Base-by-base conservation (phyloP, 2,888 invertebrate species). In the Lycaena phlaeas region DNA sequence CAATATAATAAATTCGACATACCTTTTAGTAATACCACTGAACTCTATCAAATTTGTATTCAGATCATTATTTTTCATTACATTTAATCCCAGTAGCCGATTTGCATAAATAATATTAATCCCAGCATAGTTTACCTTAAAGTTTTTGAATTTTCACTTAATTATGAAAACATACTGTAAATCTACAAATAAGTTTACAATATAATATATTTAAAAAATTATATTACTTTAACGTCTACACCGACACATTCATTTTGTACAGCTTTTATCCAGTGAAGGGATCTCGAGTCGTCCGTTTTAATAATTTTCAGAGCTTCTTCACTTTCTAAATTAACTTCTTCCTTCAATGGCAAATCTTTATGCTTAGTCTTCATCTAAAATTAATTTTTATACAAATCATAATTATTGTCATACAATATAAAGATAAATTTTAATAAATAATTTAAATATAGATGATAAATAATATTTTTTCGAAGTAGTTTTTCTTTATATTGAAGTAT, bases 11-110 rank as follows among this genome's bases (percentile, higher is more conserved):
- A 3, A 22, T 11, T 10, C 10, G 12, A 34, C 4, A 6, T 28
- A 38, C 38, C 38, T 38, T 18, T 27, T 28, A 18, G 28, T 11
- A 1, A 18, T 38, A 18, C 38, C 38, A 9, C 38, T 38, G 14
- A 38, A 38, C 5, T 38, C 38, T 9, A 38, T 11, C 2, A n/a
- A 5, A 4, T n/a, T 15, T 9, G 27, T 12, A 14, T 18, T 17
- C 5, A 3, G 11, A 7, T 18, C 14, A 12, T 22, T 18, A 14
- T 17, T 11, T 17, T 38, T 15, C 2, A 11, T 11, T 3, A 27
- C 12, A 7, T 18, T 17, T 5, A 12, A 12, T 18, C 18, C 18
- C 11, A 31, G 10, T 4, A 27, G 18, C 9, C 18, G 17, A 4
- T 38, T 38, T 2, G 28, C 38, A 11, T 27, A 12, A 14, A 28